Evolutionary conservation across 2,797 vertebrate species (phyloP), one percentile per base, ranked within the genome.

Genomic region (Poliocrania exsul): DNA sequence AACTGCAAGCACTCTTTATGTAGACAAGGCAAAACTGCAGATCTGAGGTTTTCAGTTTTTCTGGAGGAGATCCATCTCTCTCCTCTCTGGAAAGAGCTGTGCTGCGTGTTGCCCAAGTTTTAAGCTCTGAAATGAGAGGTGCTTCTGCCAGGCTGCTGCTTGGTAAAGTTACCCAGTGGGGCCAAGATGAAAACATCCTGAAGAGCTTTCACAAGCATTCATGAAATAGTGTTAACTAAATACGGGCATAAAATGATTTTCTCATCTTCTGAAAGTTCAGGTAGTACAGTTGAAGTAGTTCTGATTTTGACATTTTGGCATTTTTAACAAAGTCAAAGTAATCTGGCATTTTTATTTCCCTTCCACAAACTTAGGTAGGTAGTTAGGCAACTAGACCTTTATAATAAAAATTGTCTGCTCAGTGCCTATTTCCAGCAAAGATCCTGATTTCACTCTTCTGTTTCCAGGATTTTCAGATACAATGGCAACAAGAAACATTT

Each of bases 1-100:
- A 85, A 82, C 78, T 89, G 71, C 61, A 62, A 81, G 28, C 23
- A 31, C 24, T 72, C 42, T 93, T 81, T 75, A 37, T 86, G 38
- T 3, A 56, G 82, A 29, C n/a, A 67, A 73, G 74, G 49, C 53
- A 64, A 73, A 87, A 46, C 29, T 0, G 0, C 31, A 60, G 44
- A 87, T 60, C 14, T 37, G 50, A 72, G 46, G 8, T 66, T 86
- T 92, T 78, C 26, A 18, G 8, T 26, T 77, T 40, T 44, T 6
- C 61, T 53, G 37, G 67, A 71, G 56, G 56, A 82, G 24, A 42
- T 74, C 33, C 14, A n/a, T 35, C 44, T 53, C 64, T 42, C 16
- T 67, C 17, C 61, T 91, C 40, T 18, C 15, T 7, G 37, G 23
- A 31, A 49, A 38, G 26, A 81, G 46, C 38, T 35, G 29, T 81